Base-by-base conservation (phyloP, 2,888 invertebrate genomes). In the Agonopterix arenella region DNA sequence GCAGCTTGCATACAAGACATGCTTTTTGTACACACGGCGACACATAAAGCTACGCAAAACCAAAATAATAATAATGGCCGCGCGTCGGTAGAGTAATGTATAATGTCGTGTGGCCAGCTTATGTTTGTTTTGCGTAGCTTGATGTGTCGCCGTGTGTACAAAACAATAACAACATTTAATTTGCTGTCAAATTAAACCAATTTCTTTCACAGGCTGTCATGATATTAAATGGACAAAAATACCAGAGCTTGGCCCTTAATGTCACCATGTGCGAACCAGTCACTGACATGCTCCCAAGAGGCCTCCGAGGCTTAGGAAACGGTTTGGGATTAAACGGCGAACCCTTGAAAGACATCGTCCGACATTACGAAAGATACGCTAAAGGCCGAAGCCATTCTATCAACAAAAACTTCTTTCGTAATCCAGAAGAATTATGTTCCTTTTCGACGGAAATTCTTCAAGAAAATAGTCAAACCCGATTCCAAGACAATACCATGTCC, bases 181-280 rank as follows among this genome's bases (percentile, higher is more conserved):
- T 43, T n/a, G 8, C 43, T 13, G 5, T 11, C 11, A 8, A 43
- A 43, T 43, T 8, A 5, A 43, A 11, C 43, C 13, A 28, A 28
- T 7, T 43, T 43, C 8, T 43, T 13, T 81, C 80, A 49, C 74
- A 86, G 86, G 85, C 86, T 0, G 61, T 86, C 41, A 79, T 86
- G 18, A 79, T 86, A 83, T 60, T 86, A 0, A 69, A 86, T 47
- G 73, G 70, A 0, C 79, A 81, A 61, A 56, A 52, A 4, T 70
- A 65, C 46, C 78, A 77, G 49, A 84, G 84, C 0, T 50, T 54
- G 41, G 52, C 51, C 1, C 60, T 86, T 3, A 73, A 69, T 55
- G 64, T 86, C 0, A 53, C 40, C 0, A 74, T 85, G 63, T 54
- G 52, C n/a, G 60, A 62, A 0, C 40, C 50, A n/a, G 56, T 62